phyloP scores from a whole-genome alignment of 1,140 invertebrate species.

The Pachypeltis micranthus region DNA sequence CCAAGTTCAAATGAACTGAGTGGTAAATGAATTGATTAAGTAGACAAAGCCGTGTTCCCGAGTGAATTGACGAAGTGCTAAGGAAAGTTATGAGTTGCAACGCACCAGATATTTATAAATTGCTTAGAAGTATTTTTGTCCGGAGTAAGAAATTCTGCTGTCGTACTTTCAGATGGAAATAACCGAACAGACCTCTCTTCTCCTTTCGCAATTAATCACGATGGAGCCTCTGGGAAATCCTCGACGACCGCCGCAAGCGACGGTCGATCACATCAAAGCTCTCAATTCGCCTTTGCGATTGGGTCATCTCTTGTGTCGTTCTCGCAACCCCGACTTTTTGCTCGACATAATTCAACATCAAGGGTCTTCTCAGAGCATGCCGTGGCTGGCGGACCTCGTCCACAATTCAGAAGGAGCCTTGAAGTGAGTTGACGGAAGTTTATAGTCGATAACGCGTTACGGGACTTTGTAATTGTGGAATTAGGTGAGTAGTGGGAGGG shows the following conservation, averaged over 20 bases:
- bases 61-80: no score
- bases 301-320: constrained; percentile 81
- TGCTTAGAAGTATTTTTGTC: background rate
- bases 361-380: constrained; percentile 83
- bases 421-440: constrained; percentile 37
- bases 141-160: no score
- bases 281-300: constrained; percentile 67
- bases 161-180: constrained; percentile 54
- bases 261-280: constrained; percentile 69
- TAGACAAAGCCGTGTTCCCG: no score
- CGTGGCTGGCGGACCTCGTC: constrained; percentile 90
- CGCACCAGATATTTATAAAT: no score
- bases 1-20: background rate
- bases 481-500: background rate
- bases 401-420: constrained; percentile 81
- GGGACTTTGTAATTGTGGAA: no score
- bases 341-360: constrained; percentile 82
- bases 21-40: no score
- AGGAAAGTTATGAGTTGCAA: no score
- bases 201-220: constrained; percentile 67
- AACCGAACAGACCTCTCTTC: constrained; percentile 76
- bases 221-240: constrained; percentile 74
- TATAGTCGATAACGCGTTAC: background rate
- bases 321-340: constrained; percentile 81
- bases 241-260: constrained; percentile 58